A percentile compares a stretch with the other conserved stretches of the same genome.
Evolutionary conservation across 1,140 invertebrate species (phyloP).

Genomic region (Heliconius melpomene): DNA sequence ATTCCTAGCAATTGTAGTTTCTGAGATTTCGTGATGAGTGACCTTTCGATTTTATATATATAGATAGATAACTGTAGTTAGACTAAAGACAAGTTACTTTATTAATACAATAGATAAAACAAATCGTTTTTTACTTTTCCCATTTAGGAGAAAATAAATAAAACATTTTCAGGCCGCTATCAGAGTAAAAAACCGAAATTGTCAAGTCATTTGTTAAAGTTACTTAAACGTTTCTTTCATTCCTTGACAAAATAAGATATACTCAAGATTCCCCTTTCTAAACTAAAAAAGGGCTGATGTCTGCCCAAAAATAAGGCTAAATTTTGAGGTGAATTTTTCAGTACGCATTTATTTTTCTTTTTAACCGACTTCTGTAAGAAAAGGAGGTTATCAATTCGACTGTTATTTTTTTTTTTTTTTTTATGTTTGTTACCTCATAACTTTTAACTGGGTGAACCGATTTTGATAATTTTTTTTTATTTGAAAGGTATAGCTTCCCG

Average conservation of each 20-base stretch:
- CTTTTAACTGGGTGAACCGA: too few species aligned
- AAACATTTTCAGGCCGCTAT: neutral
- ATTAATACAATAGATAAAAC: neutral
- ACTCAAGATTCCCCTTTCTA: neutral
- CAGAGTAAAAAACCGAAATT: neutral
- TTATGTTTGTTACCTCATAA: too few species aligned
- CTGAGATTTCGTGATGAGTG: too few species aligned
- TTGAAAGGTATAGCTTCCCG: too few species aligned
- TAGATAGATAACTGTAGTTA: too few species aligned
- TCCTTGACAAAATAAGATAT: neutral
- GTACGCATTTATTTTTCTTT: neutral
- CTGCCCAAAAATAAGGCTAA: neutral
- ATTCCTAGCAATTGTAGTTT: too few species aligned
- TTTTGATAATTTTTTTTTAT: too few species aligned
- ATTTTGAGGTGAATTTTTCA: neutral
- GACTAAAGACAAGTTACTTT: neutral
- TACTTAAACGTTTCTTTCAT: neutral
- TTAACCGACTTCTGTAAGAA: too few species aligned
- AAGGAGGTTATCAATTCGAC: too few species aligned
- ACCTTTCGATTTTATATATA: too few species aligned
- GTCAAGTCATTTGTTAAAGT: constrained; percentile 7
- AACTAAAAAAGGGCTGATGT: neutral
- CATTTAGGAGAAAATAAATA: neutral
- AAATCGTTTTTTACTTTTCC: neutral
- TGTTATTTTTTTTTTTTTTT: too few species aligned